A percentile compares a stretch with the other conserved stretches of the same genome.
Evolutionary conservation across 2,797 vertebrate genomes (phyloP).

Genomic region (Pteronotus mesoamericanus): DNA sequence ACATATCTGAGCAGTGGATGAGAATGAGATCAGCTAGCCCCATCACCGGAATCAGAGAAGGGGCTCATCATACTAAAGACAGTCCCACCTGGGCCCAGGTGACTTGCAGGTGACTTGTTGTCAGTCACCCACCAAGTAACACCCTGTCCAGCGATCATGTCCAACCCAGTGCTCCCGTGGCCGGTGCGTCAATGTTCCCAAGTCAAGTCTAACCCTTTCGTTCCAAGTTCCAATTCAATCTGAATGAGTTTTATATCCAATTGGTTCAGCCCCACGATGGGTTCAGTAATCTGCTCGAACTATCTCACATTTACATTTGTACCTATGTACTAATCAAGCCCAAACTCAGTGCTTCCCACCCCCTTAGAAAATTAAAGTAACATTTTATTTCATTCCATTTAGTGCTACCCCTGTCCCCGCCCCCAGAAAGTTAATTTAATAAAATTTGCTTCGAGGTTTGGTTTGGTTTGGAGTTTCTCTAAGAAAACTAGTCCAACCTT

Average conservation of each 20-base stretch:
- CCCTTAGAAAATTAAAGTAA: not conserved
- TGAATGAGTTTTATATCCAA: not conserved
- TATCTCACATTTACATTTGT: not conserved
- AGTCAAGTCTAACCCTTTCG: not conserved
- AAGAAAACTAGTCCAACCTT: not conserved
- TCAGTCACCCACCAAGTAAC: not conserved
- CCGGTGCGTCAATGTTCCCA: not conserved
- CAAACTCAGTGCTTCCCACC: not conserved
- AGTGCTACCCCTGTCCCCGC: too few relatives aligned
- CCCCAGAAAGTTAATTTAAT: not conserved
- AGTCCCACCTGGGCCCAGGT: too few relatives aligned
- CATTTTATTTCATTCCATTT: not conserved
- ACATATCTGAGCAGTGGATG: not conserved
- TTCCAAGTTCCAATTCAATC: not conserved
- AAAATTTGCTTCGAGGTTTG: not conserved
- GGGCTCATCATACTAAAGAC: not conserved
- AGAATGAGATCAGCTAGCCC: not conserved
- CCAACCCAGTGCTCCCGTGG: fast-evolving
- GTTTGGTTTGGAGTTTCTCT: not conserved
- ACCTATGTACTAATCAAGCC: not conserved
- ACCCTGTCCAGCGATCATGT: not conserved
- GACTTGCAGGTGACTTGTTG: not conserved
- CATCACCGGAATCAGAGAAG: not conserved
- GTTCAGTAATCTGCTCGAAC: not conserved
- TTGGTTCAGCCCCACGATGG: not conserved